A percentile compares a stretch with the other conserved stretches of the same genome.
Evolutionary conservation across 1,140 invertebrate species (phyloP).

Genomic region (Neodiprion virginianus): DNA sequence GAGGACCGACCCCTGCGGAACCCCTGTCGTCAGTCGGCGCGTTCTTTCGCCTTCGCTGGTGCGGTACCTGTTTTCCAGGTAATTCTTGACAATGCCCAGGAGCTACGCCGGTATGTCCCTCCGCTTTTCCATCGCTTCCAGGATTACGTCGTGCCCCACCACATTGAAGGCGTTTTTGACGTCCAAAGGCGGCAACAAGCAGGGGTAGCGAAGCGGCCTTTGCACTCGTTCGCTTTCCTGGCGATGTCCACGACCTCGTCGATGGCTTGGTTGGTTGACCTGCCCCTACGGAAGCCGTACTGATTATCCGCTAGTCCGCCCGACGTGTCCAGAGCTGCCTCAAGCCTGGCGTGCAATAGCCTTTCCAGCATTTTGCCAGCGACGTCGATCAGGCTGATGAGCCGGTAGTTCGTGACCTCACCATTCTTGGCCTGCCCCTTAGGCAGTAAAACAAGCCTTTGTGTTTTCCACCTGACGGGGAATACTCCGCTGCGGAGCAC

Average conservation of each 20-base stretch:
- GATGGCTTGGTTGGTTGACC: conserved; percentile 38
- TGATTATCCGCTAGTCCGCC: conserved; percentile 33
- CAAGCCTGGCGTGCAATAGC: conserved; percentile 32
- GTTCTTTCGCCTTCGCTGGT: no score
- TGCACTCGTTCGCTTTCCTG: neutral
- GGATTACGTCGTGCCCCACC: no score
- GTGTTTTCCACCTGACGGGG: conserved; percentile 25
- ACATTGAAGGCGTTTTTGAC: no score
- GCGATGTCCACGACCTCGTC: conserved; percentile 8
- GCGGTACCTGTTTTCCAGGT: no score
- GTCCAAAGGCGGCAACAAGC: no score
- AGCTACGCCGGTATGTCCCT: no score
- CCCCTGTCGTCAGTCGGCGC: no score
- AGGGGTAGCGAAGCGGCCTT: no score
- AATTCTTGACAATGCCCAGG: no score
- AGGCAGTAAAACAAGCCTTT: conserved; percentile 21
- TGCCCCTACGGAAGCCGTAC: conserved; percentile 36
- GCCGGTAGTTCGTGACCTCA: conserved; percentile 31
- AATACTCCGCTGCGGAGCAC: conserved; percentile 24
- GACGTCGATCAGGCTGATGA: conserved; percentile 41
- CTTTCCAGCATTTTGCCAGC: conserved; percentile 39
- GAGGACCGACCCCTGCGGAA: no score
- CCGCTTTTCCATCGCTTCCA: no score
- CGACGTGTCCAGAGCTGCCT: conserved; percentile 20
- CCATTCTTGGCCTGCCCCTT: conserved; percentile 14